These are phyloP conservation scores for Araneus ventricosus DNA, from an alignment of 1,140 invertebrate species.

Conservation along the genomic window DNA sequence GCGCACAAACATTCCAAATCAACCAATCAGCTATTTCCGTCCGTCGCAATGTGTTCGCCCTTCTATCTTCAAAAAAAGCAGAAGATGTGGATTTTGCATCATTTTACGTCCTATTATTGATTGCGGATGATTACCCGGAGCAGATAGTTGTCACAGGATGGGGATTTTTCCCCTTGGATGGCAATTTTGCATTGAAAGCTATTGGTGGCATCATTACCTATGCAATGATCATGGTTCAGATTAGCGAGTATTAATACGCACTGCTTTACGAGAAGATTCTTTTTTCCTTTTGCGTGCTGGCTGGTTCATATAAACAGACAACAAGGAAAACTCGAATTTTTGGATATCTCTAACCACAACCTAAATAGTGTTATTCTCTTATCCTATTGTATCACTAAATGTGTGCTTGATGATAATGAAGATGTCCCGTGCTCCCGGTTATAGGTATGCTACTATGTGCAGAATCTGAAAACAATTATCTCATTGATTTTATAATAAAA, in stretches of 20 bases:
- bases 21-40: constrained; percentile 30
- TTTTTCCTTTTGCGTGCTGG: too few relatives aligned
- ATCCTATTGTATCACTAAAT: too few relatives aligned
- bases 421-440: too few relatives aligned
- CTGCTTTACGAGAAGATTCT: too few relatives aligned
- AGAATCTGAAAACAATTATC: too few relatives aligned
- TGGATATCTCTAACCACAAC: too few relatives aligned
- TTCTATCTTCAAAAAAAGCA: constrained; percentile 1
- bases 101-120: background rate
- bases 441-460: too few relatives aligned
- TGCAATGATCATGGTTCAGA: constrained; percentile 38
- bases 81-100: background rate
- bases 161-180: constrained; percentile 50
- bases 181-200: constrained; percentile 43
- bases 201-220: constrained; percentile 57
- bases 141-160: constrained; percentile 45
- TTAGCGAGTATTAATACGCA: background rate
- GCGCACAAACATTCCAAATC: background rate
- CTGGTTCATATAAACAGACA: too few relatives aligned
- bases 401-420: too few relatives aligned
- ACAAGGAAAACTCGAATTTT: too few relatives aligned
- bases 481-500: too few relatives aligned
- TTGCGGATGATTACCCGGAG: constrained; percentile 40
- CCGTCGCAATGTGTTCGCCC: background rate
- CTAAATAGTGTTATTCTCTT: too few relatives aligned